Percentiles rank a stretch among this genome's conserved stretches.
Conservation (phyloP, 2,797 vertebrate species). For the Sebastolobus altivelis region DNA sequence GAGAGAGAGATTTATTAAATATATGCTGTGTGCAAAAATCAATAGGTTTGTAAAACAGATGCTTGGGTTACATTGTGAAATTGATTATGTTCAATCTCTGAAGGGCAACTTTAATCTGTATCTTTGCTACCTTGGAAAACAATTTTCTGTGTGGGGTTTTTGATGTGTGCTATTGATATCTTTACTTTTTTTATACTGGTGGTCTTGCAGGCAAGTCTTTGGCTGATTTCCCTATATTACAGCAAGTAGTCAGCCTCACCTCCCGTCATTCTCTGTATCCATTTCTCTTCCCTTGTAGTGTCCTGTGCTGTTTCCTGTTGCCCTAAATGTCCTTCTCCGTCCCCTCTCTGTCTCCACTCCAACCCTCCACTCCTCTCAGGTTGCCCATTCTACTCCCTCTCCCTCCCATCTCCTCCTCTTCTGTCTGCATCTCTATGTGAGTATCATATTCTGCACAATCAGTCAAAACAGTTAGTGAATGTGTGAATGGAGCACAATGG, state of each 20-base stretch:
- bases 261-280: conserved; percentile 12
- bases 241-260: not conserved
- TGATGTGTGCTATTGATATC: not conserved
- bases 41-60: conserved; percentile 23
- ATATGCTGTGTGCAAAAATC: conserved; percentile 21
- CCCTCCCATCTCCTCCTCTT: conserved; percentile 31
- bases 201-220: not conserved
- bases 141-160: not conserved
- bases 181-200: not conserved
- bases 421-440: conserved; percentile 57
- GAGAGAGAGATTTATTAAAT: conserved; percentile 21
- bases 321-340: conserved; percentile 67
- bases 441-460: conserved; percentile 74
- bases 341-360: conserved; percentile 53
- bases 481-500: conserved; percentile 63
- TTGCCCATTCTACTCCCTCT: conserved; percentile 56
- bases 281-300: conserved; percentile 18
- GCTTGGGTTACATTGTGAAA: conserved; percentile 21
- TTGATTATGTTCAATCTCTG: conserved; percentile 29
- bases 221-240: not conserved
- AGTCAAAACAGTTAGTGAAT: conserved; percentile 57
- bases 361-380: conserved; percentile 57
- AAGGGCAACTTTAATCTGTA: conserved; percentile 24
- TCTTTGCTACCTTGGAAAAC: not conserved
- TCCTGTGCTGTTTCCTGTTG: conserved; percentile 47